A percentile compares a stretch with the other conserved stretches of the same genome.
Evolutionary conservation across 2,113 vertebrate genomes (phyloP).

Genomic region (Sorex araneus): DNA sequence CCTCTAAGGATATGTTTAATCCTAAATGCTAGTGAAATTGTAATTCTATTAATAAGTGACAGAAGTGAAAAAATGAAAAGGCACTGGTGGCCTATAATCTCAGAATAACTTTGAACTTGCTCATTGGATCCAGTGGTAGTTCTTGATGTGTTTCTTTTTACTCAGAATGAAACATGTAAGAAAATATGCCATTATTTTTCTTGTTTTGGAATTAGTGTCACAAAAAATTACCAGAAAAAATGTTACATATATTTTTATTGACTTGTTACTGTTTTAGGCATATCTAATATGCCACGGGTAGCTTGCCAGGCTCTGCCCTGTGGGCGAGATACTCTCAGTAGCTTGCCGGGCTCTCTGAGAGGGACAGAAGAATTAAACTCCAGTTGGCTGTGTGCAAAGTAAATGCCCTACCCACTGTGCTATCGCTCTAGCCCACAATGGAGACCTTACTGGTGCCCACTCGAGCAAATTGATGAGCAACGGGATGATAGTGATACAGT

Average conservation of each 20-base stretch:
- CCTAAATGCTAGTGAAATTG: slow-evolving; percentile 34
- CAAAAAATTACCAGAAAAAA: slow-evolving; percentile 17
- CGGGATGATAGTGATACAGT: too few relatives aligned
- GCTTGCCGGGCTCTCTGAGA: too few relatives aligned
- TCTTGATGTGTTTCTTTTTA: slow-evolving; percentile 8
- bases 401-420: too few relatives aligned
- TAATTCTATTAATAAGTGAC: slow-evolving; percentile 15
- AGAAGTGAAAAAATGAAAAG: not conserved
- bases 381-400: too few relatives aligned
- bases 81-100: not conserved
- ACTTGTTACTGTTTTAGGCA: too few relatives aligned
- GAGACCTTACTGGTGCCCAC: too few relatives aligned
- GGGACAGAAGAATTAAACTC: too few relatives aligned
- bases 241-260: not conserved
- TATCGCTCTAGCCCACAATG: too few relatives aligned
- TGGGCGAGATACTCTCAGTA: too few relatives aligned
- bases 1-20: slow-evolving; percentile 37
- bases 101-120: not conserved
- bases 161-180: not conserved
- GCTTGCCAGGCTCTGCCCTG: too few relatives aligned
- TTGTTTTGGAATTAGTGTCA: not conserved
- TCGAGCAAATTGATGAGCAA: too few relatives aligned
- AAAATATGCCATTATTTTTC: not conserved
- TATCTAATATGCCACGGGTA: too few relatives aligned
- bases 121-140: not conserved